These are phyloP conservation scores for Spisula solida DNA, from an alignment of 2,888 invertebrate genomes.

Conservation along the genomic window DNA sequence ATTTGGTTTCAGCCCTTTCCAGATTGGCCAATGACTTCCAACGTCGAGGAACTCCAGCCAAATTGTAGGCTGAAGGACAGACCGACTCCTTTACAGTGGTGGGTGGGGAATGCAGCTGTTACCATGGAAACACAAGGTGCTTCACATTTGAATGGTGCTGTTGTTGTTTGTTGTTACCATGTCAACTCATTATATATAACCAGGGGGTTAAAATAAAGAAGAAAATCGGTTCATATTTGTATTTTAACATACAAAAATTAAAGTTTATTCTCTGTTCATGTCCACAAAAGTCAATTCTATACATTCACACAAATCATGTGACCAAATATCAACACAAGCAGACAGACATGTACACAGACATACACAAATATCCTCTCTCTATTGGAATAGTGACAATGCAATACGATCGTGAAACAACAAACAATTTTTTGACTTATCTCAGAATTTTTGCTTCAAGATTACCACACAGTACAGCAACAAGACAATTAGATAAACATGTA, in stretches of 20 bases:
- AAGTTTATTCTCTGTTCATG: slow-evolving; percentile 74
- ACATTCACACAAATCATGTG: slow-evolving; percentile 64
- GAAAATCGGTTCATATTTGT: slow-evolving; percentile 58
- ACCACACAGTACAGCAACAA: neutral
- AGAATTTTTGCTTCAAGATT: neutral
- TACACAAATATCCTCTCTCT: slow-evolving; percentile 30
- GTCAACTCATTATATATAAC: neutral
- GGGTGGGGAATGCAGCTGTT: no score
- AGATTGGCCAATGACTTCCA: no score
- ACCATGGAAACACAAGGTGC: no score
- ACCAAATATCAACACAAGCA: slow-evolving; percentile 47
- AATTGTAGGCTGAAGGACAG: no score
- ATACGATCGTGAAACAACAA: slow-evolving; percentile 28
- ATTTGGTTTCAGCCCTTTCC: no score
- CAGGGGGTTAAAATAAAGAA: slow-evolving; percentile 16
- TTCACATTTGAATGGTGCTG: no score
- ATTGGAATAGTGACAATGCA: slow-evolving; percentile 34
- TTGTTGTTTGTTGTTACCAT: no score
- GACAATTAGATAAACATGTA: neutral
- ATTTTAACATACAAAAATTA: slow-evolving; percentile 75
- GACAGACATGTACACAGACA: slow-evolving; percentile 55
- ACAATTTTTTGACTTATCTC: neutral
- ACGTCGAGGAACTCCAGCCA: no score
- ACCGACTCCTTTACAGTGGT: no score
- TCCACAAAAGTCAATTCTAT: slow-evolving; percentile 68